Evolutionary conservation across 1,140 invertebrate genomes (phyloP), one percentile per base, ranked within the genome.

Genomic region (Druon quercuslanigerum): DNA sequence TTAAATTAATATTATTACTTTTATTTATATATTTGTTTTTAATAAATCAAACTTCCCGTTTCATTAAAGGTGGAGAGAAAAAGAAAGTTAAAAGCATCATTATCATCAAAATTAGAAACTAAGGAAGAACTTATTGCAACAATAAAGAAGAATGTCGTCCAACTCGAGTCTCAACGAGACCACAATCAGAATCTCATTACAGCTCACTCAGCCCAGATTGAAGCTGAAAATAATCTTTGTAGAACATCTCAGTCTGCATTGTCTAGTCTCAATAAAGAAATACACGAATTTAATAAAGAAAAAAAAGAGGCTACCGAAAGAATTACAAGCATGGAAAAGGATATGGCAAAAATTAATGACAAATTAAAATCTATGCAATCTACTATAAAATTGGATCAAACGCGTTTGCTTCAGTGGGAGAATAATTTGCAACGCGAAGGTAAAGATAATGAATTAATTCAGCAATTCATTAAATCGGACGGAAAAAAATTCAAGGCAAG

Each of bases 391-490:
- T 93, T 94, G 74, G 94, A 95, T 40, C 92, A 93, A 51, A 92
- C 93, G 20, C 92, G 93, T 17, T 83, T 95, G 51, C 89, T 92
- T 19, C 92, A 93, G 54, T 94, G 93, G 93, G 93, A 94, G 52
- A 93, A 94, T 50, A 92, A 93, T 14, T 86, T 95, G 2, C 91
- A 93, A 74, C 91, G 92, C 57, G 92, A 92, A 40, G 92, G 94
- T 60, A 92, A 92, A 5, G 93, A 94, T 75, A 94, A 93, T 76
- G 89, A 92, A 17, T 84, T 94, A 20, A 91, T 95, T n/a, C 93
- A 94, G 78, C 92, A 93, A 79, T 94, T 94, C 72, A 92, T 93
- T 51, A 92, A 93, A 77, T 91, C 93, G 75, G 95, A 96, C 85
- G 84, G 92, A 3, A 93, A 93, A 76, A 93, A 92, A 76, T 93